Percentiles rank a stretch among this genome's conserved stretches.
Conservation (phyloP, 2,888 invertebrate species). For the Hipparchia sbordonii region DNA sequence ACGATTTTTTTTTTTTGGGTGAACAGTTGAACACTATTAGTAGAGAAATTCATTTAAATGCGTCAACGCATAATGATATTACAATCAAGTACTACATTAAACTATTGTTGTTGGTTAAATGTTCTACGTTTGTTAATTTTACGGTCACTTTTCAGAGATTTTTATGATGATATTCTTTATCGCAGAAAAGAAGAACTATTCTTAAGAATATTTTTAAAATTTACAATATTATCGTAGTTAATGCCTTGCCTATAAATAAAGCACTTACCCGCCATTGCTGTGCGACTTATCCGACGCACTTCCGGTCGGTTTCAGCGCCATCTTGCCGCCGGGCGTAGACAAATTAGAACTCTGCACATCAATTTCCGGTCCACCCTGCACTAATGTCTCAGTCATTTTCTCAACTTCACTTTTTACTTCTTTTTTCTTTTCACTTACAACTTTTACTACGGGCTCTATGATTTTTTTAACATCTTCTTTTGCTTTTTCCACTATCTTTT, state of each 20-base stretch:
- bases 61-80: too few species aligned
- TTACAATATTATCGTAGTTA: too few species aligned
- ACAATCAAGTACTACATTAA: too few species aligned
- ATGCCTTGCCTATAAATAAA: not conserved
- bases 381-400: conserved; percentile 72
- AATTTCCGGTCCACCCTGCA: conserved; percentile 83
- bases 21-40: too few species aligned
- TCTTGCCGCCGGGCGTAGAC: conserved; percentile 64
- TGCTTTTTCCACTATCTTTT: conserved; percentile 50
- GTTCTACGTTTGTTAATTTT: too few species aligned
- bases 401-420: conserved; percentile 54
- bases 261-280: conserved; percentile 76
- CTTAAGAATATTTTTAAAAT: too few species aligned
- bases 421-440: conserved; percentile 70
- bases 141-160: too few species aligned
- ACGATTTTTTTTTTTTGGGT: too few species aligned
- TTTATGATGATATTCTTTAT: too few species aligned
- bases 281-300: conserved; percentile 70
- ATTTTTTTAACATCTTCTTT: conserved; percentile 51
- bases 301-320: conserved; percentile 52
- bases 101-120: too few species aligned
- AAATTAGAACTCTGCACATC: conserved; percentile 84
- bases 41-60: too few species aligned
- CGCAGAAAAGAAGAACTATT: too few species aligned
- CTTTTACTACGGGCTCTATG: conserved; percentile 72